Base-by-base conservation (phyloP, 2,113 vertebrate genomes). In the Antigone vipio region DNA sequence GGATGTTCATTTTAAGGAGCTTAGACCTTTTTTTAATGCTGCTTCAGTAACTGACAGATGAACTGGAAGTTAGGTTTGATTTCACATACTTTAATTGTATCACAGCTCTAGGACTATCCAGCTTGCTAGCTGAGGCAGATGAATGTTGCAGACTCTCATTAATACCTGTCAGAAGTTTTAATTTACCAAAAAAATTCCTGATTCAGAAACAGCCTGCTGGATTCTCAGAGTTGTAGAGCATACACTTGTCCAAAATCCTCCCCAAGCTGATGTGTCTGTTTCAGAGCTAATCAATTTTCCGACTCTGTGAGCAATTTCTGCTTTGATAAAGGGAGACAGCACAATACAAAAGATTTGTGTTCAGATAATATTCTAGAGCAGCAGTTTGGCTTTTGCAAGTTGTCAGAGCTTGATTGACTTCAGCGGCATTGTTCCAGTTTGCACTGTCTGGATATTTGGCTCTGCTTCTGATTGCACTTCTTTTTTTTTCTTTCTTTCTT, bases 331-430 rank as follows among this genome's bases (percentile, higher is more conserved):
- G 23, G 20, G 12, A 88, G 26, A 71, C 29, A 92, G 59, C 45
- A 34, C 47, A 81, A 17, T 59, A 67, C 12, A 22, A 38, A 93
- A 75, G 2, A 3, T 67, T 71, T 72, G 58, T 81, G 34, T 71
- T 89, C 49, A 66, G 85, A 91, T 60, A 95, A 53, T 59, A 44
- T 88, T 96, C 64, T 85, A 59, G 85, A 95, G 56, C 44, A 72
- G 34, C 69, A 86, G 11, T 69, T 89, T 89, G 67, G 40, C 50
- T 90, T 91, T 93, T 90, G n/a, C 30, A 64, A 68, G 24, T 60
- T 88, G 88, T 91, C 88, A 85, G 60, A 89, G 52, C n/a, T 80
- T 84, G 76, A 91, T 16, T 96, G 93, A 87, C 83, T 85, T 71
- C 17, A 66, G 29, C 1, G 5, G 24, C 45, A 34, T 58, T 75